Percentiles rank a stretch among this genome's conserved stretches.
Conservation (phyloP, 2,113 vertebrate species). For the Ammodramus savannarum region DNA sequence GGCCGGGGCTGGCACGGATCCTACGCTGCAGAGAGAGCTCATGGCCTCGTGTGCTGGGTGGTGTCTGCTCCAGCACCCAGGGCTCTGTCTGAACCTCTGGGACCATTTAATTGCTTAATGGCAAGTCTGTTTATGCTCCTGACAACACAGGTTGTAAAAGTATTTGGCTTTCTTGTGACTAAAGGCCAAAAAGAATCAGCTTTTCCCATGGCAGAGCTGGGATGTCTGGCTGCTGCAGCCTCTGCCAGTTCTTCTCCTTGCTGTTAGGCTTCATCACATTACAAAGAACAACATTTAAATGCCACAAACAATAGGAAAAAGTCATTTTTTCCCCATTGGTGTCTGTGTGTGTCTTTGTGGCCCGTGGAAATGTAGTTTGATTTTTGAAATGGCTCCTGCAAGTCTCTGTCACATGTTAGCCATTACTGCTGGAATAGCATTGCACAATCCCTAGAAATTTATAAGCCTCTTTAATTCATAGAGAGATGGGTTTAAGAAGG, state of each 20-base stretch:
- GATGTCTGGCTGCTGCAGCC: neutral
- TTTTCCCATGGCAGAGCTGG: fast-evolving
- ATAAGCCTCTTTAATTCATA: conserved; percentile 38
- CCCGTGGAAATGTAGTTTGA: neutral
- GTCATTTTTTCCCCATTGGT: neutral
- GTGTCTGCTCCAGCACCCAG: neutral
- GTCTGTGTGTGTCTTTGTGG: neutral
- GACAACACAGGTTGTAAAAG: fast-evolving
- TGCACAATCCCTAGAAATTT: neutral
- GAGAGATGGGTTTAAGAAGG: conserved; percentile 1
- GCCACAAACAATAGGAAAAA: neutral
- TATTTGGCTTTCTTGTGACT: neutral
- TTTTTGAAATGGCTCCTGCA: conserved; percentile 27
- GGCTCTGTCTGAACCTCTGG: neutral
- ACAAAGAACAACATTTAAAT: neutral
- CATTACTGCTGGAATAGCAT: neutral
- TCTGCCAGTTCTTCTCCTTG: neutral
- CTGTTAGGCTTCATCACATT: neutral
- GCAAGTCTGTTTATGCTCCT: neutral
- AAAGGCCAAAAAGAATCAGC: neutral
- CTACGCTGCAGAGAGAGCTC: neutral
- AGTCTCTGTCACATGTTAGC: neutral
- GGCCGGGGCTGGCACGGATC: neutral
- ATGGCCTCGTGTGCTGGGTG: neutral
- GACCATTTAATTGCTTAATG: neutral